phyloP scores from a whole-genome alignment of 2,888 invertebrate species.

The Acleris laterana region DNA sequence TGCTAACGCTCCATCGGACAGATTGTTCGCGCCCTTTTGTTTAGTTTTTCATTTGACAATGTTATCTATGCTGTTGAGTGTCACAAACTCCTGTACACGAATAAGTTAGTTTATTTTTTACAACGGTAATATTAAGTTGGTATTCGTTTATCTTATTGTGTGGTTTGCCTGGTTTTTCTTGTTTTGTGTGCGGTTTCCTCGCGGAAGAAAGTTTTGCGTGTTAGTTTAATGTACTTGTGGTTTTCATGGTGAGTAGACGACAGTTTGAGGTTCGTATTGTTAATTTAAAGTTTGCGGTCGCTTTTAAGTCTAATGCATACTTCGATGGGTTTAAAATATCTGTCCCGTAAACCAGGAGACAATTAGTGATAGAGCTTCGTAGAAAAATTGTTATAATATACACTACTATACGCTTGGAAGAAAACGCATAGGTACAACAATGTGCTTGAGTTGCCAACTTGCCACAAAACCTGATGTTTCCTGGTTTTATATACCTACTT shows the following conservation, averaged over 20 bases:
- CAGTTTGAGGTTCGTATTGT: no score
- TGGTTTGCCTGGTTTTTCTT: background rate
- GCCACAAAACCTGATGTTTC: no score
- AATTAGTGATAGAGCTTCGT: no score
- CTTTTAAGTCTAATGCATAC: no score
- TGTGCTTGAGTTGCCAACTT: no score
- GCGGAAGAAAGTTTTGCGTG: constrained; percentile 31
- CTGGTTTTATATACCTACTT: no score
- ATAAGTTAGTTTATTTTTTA: background rate
- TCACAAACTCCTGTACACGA: background rate
- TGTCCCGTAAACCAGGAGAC: no score
- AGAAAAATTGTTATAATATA: no score
- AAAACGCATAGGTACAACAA: no score
- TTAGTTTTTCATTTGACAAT: constrained; percentile 42
- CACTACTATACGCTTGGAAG: no score
- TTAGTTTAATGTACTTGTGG: constrained; percentile 6
- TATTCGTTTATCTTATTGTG: background rate
- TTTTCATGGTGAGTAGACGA: background rate
- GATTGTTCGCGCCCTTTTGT: constrained; percentile 73
- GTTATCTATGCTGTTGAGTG: constrained; percentile 5
- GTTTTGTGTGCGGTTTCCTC: constrained; percentile 11
- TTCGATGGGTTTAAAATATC: no score
- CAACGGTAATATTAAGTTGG: background rate
- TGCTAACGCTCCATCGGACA: constrained; percentile 70
- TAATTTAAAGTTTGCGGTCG: no score